Conservation (phyloP, 1,140 invertebrate genomes). For the Trachymyrmex septentrionalis region DNA sequence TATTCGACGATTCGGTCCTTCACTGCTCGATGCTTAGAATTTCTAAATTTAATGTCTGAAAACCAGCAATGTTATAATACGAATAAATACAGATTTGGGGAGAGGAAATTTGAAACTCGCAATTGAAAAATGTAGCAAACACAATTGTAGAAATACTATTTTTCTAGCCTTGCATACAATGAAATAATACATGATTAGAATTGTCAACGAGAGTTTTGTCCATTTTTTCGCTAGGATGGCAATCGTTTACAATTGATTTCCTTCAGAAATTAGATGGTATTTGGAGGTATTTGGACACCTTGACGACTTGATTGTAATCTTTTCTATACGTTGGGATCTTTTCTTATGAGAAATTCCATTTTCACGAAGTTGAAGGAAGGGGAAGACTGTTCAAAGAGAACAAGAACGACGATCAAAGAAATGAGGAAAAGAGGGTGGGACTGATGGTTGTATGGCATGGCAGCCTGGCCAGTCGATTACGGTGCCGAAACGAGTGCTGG, state of each 20-base stretch:
- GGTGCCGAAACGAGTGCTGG: constrained; percentile 74
- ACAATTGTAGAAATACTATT: neutral
- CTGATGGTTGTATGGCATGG: constrained; percentile 57
- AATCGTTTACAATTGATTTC: constrained; percentile 2
- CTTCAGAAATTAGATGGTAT: constrained; percentile 11
- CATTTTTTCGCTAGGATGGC: neutral
- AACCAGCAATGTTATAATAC: neutral
- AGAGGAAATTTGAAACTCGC: neutral
- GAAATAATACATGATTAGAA: neutral
- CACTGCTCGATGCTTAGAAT: constrained; percentile 15
- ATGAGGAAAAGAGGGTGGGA: constrained; percentile 18
- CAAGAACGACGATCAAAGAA: constrained; percentile 59
- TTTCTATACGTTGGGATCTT: constrained; percentile 16
- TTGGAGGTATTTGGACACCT: neutral
- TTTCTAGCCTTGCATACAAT: neutral
- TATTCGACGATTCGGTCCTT: neutral
- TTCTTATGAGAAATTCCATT: constrained; percentile 43
- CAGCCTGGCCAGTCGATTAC: constrained; percentile 75
- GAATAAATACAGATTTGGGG: neutral
- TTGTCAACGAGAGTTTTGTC: neutral
- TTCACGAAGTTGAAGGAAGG: constrained; percentile 51
- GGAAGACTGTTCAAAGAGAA: constrained; percentile 55
- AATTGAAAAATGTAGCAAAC: neutral
- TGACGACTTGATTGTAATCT: neutral
- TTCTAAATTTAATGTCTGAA: constrained; percentile 1